Evolutionary conservation across 2,797 vertebrate species (phyloP), one percentile per base, ranked within the genome.

Genomic region (Oreochromis mossambicus): DNA sequence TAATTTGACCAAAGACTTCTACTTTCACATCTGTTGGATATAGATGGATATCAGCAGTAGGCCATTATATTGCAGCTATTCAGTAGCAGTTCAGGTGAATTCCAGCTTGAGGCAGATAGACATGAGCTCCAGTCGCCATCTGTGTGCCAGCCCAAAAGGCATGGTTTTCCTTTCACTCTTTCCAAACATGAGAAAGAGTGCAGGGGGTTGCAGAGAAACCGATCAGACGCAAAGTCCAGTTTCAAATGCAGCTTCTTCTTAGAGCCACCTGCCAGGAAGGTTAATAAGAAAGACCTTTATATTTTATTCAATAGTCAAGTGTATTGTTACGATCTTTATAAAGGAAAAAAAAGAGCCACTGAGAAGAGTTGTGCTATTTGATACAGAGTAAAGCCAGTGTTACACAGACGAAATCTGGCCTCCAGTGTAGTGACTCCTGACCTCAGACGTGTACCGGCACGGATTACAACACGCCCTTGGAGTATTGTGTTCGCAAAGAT

Each of bases 241-340:
- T 75, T 82, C 50, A 56, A 29, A 12, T 68, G 32, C 10, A 78
- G 50, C 51, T 85, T 79, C 26, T 82, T 86, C 26, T n/a, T 41
- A 77, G 75, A 84, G 26, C 55, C 43, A 78, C 78, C 36, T 58
- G 43, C 32, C 82, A 83, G 73, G 79, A 86, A 73, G 79, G 81
- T 79, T 79, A 79, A 83, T 81, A 63, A 73, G 41, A 91, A 88
- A 81, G 14, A 24, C 50, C 55, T 90, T 89, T 26, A 78, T 86
- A 66, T 86, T 86, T 80, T 41, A 78, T 86, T 88, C 78, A 90
- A 19, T 12, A 81, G 66, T 79, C 48, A 7, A 82, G 78, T 87
- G 66, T 83, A 38, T 79, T 87, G 82, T 89, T 90, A 43, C 21
- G 26, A 81, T 82, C 19, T 21, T 80, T 32, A 32, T 81, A 77